Evolutionary conservation across 2,113 vertebrate genomes (phyloP).

Genomic region (Percopsis transmontana): DNA sequence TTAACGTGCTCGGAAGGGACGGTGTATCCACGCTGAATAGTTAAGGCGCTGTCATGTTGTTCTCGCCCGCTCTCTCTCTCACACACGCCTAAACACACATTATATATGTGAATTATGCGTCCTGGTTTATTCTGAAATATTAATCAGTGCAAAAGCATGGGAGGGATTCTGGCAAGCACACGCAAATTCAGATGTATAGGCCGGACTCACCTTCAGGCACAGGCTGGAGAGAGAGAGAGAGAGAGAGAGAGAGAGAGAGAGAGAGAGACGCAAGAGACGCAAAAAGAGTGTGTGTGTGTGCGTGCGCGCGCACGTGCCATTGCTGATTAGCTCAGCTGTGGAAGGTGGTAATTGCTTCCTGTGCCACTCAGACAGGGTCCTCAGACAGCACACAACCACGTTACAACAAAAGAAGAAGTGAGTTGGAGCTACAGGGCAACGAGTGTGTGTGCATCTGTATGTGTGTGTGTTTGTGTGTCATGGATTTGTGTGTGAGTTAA

Average conservation of each 20-base stretch:
- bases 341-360: slow-evolving; percentile 59
- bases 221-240: neutral
- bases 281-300: neutral
- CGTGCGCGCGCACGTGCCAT: neutral
- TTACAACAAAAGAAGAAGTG: slow-evolving; percentile 1
- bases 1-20: slow-evolving; percentile 12
- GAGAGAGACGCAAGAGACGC: neutral
- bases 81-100: neutral
- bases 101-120: slow-evolving; percentile 28
- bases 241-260: slow-evolving; percentile 23
- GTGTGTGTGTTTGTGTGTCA: neutral
- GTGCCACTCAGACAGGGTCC: slow-evolving; percentile 35
- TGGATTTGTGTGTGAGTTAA: slow-evolving; percentile 1
- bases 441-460: neutral
- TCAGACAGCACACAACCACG: slow-evolving; percentile 27
- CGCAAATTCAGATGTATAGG: slow-evolving; percentile 44
- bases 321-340: slow-evolving; percentile 44
- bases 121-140: slow-evolving; percentile 56
- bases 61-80: neutral
- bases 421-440: slow-evolving; percentile 8
- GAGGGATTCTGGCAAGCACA: slow-evolving; percentile 34
- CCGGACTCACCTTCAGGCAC: slow-evolving; percentile 50
- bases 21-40: slow-evolving; percentile 29
- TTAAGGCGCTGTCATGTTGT: slow-evolving; percentile 6
- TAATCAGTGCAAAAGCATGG: slow-evolving; percentile 52